Evolutionary conservation across 2,797 vertebrate species (phyloP).

Genomic region (Bradypus variegatus): DNA sequence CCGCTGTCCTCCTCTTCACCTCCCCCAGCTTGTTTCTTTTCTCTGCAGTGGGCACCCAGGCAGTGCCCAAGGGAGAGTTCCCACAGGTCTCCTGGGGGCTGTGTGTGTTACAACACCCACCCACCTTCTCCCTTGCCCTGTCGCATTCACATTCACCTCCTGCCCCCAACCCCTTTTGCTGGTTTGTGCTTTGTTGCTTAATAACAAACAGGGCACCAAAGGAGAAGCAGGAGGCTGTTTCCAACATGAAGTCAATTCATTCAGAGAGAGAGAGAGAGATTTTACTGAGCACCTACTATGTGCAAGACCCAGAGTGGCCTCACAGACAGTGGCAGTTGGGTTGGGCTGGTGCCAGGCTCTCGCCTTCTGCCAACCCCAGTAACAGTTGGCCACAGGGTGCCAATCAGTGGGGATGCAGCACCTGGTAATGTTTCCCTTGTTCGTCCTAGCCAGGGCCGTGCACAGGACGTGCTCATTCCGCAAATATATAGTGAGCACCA

Average conservation of each 20-base stretch:
- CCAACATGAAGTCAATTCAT: background rate
- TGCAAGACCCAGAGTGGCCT: background rate
- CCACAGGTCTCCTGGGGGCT: conserved; percentile 62
- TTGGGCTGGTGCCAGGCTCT: background rate
- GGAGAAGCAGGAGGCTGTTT: background rate
- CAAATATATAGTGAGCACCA: background rate
- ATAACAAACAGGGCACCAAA: background rate
- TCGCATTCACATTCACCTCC: no score
- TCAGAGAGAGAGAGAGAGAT: background rate
- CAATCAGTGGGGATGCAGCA: background rate
- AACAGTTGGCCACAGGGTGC: background rate
- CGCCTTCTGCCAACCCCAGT: background rate
- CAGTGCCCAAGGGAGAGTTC: conserved; percentile 65
- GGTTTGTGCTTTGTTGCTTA: background rate
- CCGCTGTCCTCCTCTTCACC: background rate
- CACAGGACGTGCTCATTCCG: background rate
- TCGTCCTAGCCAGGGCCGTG: background rate
- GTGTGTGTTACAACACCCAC: background rate
- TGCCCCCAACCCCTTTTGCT: background rate
- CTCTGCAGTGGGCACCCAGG: conserved; percentile 34
- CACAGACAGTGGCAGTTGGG: background rate
- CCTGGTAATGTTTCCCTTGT: background rate
- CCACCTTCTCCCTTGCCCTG: background rate
- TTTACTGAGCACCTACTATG: background rate
- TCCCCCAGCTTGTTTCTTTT: conserved; percentile 59